Base-by-base conservation (phyloP, 2,888 invertebrate genomes). In the Platycnemis pennipes region DNA sequence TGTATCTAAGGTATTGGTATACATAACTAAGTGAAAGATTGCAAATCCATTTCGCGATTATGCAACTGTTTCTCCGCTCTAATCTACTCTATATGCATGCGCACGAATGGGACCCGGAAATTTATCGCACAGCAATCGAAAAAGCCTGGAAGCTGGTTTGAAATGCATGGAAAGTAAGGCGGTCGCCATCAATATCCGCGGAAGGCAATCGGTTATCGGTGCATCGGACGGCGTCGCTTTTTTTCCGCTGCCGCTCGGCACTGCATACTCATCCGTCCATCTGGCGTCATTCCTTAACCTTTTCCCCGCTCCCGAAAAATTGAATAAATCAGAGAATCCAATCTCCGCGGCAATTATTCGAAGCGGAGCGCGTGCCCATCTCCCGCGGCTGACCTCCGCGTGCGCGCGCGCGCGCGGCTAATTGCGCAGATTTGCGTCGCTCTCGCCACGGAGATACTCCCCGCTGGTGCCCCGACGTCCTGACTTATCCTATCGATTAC, bases 401-500 rank as follows among this genome's bases (percentile, higher is more conserved):
- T 13, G 26, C 26, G 63, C 63, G 63, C 77, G 37, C 1, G 77
- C 77, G 37, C 77, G 77, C 31, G 77, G 77, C 77, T 77, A 77
- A 77, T 77, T 77, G 77, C 77, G 4, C 37, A 31, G 11, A 77
- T 77, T 77, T 77, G 77, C 77, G 77, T 69, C 77, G 5, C 7
- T 37, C 7, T 11, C 16, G 37, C 77, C 37, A 16, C 37, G 37
- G 77, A 37, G 77, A 77, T 31, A 77, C 37, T 37, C 37, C 77
- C 77, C 77, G 77, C 37, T 37, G 77, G 2, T 31, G 11, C 77
- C 77, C 22, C 77, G 77, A 77, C 77, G 37, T 37, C 77, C 31
- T 31, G 77, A 77, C 7, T 77, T 77, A 77, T 77, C 77, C 77
- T 13, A 37, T 77, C 77, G 77, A 77, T 77, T 77, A 77, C 37